A percentile compares a stretch with the other conserved stretches of the same genome.
phyloP scores from a whole-genome alignment of 2,113 vertebrate genomes.

The Naja naja region DNA sequence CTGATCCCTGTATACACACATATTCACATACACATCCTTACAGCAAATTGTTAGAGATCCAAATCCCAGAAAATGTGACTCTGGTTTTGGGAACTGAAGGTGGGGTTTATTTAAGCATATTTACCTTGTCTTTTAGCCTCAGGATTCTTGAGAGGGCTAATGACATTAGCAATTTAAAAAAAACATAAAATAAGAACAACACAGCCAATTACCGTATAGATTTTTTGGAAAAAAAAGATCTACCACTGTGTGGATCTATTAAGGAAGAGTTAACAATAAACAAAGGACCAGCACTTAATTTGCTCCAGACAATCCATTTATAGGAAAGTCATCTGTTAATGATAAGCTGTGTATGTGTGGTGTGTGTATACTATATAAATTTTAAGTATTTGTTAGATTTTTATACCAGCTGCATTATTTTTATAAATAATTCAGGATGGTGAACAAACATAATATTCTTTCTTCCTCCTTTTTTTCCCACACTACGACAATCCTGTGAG shows the following conservation, averaged over 20 bases:
- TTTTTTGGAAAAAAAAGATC: neutral
- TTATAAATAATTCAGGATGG: neutral
- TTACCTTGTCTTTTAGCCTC: neutral
- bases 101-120: neutral
- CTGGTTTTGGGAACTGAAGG: neutral
- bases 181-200: neutral
- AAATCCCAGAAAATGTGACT: neutral
- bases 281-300: neutral
- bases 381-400: neutral
- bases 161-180: neutral
- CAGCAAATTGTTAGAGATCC: neutral
- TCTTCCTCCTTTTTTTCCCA: neutral
- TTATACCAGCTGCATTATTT: neutral
- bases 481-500: neutral
- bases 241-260: neutral
- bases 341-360: neutral
- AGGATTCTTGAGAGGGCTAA: neutral
- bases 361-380: neutral
- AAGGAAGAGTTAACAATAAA: neutral
- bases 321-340: neutral
- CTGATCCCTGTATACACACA: conserved; percentile 8
- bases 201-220: neutral
- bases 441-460: neutral
- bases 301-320: neutral
- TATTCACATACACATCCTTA: neutral